Evolutionary conservation across 1,140 invertebrate genomes (phyloP).

Genomic region (Zophobas atratus): DNA sequence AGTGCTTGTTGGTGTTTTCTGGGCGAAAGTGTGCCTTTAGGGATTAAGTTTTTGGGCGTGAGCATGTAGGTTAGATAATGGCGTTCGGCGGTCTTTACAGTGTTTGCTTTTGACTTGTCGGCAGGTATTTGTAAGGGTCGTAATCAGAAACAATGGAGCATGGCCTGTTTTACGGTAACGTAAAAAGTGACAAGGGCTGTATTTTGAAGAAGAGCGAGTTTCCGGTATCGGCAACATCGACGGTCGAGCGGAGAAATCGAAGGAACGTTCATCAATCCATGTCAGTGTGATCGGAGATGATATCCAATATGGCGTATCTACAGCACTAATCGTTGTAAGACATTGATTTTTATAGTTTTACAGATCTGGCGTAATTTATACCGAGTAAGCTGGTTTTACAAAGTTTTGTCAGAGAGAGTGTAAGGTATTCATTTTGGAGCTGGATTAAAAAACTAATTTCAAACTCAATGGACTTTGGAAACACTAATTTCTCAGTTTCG

Average conservation of each 20-base stretch:
- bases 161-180: constrained; percentile 40
- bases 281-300: constrained; percentile 61
- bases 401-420: constrained; percentile 22
- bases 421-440: constrained; percentile 21
- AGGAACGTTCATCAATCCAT: constrained; percentile 62
- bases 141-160: constrained; percentile 47
- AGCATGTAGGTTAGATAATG: constrained; percentile 28
- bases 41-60: not conserved
- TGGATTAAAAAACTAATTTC: constrained; percentile 41
- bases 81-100: not conserved
- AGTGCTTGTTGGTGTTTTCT: not conserved
- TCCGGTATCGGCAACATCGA: constrained; percentile 52
- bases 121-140: constrained; percentile 29
- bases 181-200: constrained; percentile 48
- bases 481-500: constrained; percentile 27
- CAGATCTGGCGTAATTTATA: constrained; percentile 51
- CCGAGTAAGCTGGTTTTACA: constrained; percentile 12
- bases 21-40: not conserved
- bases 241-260: constrained; percentile 56
- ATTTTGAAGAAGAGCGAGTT: constrained; percentile 47
- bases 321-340: constrained; percentile 63
- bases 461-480: constrained; percentile 27
- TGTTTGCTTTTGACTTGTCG: constrained; percentile 24
- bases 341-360: constrained; percentile 62
- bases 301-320: constrained; percentile 63